Percentiles rank a stretch among this genome's conserved stretches.
Evolutionary conservation across 2,888 invertebrate species (phyloP).

Genomic region (Leucoma salicis): DNA sequence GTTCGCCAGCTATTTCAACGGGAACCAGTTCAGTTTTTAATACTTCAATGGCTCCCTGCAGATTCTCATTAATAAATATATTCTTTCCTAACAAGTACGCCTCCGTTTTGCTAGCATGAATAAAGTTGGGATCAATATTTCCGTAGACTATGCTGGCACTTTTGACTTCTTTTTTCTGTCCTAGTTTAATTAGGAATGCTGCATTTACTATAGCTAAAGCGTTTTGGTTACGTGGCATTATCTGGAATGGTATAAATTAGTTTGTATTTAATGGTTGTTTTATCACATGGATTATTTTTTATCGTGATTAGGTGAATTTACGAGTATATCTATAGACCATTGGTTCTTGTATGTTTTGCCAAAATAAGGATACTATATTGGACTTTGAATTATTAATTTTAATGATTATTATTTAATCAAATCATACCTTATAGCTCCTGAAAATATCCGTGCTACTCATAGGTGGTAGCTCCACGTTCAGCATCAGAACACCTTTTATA

Average conservation of each 20-base stretch:
- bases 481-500: constrained; percentile 85
- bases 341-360: too few relatives aligned
- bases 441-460: constrained; percentile 74
- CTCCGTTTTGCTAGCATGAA: constrained; percentile 84
- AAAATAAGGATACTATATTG: too few relatives aligned
- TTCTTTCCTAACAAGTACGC: constrained; percentile 68
- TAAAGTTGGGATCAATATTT: constrained; percentile 81
- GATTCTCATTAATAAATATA: constrained; percentile 53
- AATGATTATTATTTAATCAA: too few relatives aligned
- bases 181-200: constrained; percentile 84
- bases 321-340: too few relatives aligned
- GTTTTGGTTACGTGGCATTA: constrained; percentile 88
- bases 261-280: too few relatives aligned
- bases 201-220: constrained; percentile 90
- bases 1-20: constrained; percentile 84
- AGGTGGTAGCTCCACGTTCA: constrained; percentile 81
- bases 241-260: constrained; percentile 59
- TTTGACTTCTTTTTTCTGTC: constrained; percentile 44
- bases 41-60: constrained; percentile 75
- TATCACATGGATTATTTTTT: too few relatives aligned
- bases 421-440: constrained; percentile 86
- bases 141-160: constrained; percentile 84
- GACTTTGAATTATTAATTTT: too few relatives aligned
- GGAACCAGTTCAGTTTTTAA: constrained; percentile 84
- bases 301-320: too few relatives aligned